Conservation (phyloP, 1,140 invertebrate genomes). For the Pseudomyrmex cubaensis region DNA sequence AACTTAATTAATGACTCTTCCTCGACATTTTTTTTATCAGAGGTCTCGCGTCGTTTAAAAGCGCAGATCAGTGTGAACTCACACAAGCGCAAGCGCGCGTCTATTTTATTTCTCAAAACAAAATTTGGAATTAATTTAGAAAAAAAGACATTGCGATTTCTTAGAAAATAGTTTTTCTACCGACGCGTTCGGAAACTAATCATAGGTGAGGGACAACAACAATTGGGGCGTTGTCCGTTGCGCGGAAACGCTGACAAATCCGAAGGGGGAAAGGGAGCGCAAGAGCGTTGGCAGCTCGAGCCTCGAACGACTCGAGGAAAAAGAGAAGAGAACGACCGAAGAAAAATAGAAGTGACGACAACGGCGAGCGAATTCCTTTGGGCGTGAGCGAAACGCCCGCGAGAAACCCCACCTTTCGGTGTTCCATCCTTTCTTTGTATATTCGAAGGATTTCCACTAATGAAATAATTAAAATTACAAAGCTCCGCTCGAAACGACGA, state of each 20-base stretch:
- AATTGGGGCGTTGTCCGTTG: constrained; percentile 1
- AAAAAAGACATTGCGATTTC: no score
- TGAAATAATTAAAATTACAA: constrained; percentile 82
- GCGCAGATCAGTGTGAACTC: no score
- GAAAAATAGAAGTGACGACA: constrained; percentile 70
- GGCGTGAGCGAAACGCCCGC: constrained; percentile 48
- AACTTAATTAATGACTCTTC: not conserved
- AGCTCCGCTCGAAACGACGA: constrained; percentile 65
- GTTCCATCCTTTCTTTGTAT: constrained; percentile 68
- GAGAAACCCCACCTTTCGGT: constrained; percentile 44
- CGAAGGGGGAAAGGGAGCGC: constrained; percentile 30
- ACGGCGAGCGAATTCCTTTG: constrained; percentile 63
- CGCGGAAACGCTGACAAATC: constrained; percentile 56
- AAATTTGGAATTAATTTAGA: not conserved
- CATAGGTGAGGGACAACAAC: constrained; percentile 22
- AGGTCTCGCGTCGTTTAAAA: not conserved
- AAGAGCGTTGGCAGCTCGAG: not conserved
- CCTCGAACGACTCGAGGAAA: constrained; percentile 16
- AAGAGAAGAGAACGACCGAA: constrained; percentile 38
- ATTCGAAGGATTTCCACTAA: constrained; percentile 76
- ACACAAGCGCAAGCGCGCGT: no score
- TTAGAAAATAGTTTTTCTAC: constrained; percentile 24
- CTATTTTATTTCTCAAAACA: no score
- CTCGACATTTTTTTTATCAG: not conserved
- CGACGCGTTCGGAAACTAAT: constrained; percentile 42